phyloP scores from a whole-genome alignment of 2,113 vertebrate genomes.

The Bucco capensis region DNA sequence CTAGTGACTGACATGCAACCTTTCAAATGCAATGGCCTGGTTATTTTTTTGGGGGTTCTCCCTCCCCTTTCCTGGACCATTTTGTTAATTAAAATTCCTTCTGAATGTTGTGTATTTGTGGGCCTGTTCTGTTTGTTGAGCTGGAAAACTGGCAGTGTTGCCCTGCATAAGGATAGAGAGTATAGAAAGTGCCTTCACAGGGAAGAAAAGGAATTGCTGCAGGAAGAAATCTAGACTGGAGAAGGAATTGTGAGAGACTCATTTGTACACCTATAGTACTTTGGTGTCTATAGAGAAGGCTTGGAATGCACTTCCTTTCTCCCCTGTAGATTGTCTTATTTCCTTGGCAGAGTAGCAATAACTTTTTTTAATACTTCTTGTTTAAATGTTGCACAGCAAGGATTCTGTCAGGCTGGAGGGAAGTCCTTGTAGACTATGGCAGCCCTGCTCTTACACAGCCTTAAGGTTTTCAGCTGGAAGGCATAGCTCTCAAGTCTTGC shows the following conservation, averaged over 20 bases:
- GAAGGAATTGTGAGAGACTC: neutral
- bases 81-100: conserved; percentile 80
- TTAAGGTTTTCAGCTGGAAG: conserved; percentile 3
- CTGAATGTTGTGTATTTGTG: conserved; percentile 71
- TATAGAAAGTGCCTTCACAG: conserved; percentile 17
- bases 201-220: neutral
- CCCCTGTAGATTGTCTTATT: conserved; percentile 8
- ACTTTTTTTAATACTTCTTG: neutral
- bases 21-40: conserved; percentile 16
- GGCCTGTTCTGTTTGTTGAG: conserved; percentile 60
- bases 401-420: neutral
- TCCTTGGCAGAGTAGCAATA: conserved; percentile 57
- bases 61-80: conserved; percentile 58
- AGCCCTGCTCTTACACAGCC: neutral
- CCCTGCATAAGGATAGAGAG: neutral
- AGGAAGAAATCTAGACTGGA: neutral
- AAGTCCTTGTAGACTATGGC: neutral
- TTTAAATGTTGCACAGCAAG: conserved; percentile 9
- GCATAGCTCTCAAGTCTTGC: neutral
- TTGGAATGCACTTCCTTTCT: conserved; percentile 22
- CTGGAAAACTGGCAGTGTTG: neutral
- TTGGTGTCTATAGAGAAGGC: neutral
- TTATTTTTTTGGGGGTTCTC: conserved; percentile 4
- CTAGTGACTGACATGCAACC: conserved; percentile 47
- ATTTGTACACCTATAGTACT: neutral